phyloP scores from a whole-genome alignment of 53 echinoderm and acorn worm species.

The Arbacia lixula region DNA sequence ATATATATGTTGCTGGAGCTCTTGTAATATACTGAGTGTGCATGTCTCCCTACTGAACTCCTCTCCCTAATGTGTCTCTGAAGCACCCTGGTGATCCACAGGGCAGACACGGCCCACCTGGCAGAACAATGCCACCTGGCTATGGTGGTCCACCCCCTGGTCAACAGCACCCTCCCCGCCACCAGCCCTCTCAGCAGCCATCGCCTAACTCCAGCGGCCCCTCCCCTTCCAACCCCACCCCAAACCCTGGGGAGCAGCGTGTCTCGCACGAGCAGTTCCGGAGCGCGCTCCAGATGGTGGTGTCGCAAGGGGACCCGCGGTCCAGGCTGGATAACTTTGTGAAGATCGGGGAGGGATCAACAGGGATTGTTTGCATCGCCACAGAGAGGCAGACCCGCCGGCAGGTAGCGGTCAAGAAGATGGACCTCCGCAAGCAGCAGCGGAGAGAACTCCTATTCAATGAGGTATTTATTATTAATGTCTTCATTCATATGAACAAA shows the following conservation, averaged over 20 bases:
- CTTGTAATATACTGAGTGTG: too few species aligned
- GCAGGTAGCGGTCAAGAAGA: conserved; percentile 99
- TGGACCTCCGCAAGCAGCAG: conserved; percentile 97
- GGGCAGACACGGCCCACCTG: conserved; percentile 33
- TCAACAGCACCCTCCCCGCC: conserved; percentile 54
- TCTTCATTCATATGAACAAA: too few species aligned
- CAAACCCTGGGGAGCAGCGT: conserved; percentile 76
- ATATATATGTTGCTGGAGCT: too few species aligned
- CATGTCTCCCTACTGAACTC: too few species aligned
- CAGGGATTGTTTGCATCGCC: conserved; percentile 96
- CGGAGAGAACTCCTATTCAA: conserved; percentile 96
- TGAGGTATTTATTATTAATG: conserved; percentile 82
- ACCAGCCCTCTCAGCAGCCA: conserved; percentile 45
- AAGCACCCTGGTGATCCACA: conserved; percentile 45
- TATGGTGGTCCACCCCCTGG: conserved; percentile 31
- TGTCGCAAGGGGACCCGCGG: conserved; percentile 88
- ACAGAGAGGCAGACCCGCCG: conserved; percentile 77
- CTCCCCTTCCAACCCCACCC: conserved; percentile 50
- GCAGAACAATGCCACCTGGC: conserved; percentile 35
- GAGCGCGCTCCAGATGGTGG: conserved; percentile 91
- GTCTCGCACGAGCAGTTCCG: conserved; percentile 99
- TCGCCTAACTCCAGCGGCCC: conserved; percentile 13
- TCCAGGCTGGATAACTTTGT: conserved; percentile 84
- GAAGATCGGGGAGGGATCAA: conserved; percentile 98
- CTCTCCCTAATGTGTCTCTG: too few species aligned